Percentiles rank a stretch among this genome's conserved stretches.
Conservation (phyloP, 2,113 vertebrate species). For the Mastomys coucha region DNA sequence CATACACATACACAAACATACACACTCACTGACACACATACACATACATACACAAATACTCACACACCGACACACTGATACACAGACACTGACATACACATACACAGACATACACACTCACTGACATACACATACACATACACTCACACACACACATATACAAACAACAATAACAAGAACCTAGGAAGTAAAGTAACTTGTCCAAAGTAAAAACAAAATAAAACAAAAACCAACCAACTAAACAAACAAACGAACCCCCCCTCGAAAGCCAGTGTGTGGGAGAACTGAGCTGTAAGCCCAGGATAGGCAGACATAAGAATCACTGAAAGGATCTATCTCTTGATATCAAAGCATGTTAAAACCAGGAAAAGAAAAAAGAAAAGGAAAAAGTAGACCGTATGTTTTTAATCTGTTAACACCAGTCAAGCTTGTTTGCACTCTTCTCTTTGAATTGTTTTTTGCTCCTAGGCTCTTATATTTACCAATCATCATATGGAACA, state of each 20-base stretch:
- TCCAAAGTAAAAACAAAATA: not conserved
- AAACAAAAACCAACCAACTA: too few species aligned
- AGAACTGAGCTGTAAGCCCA: not conserved
- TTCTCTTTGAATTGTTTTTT: conserved; percentile 55
- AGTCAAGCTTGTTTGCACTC: not conserved
- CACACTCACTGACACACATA: too few species aligned
- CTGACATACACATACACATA: not conserved
- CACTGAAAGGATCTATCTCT: not conserved
- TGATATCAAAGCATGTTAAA: conserved; percentile 44
- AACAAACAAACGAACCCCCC: too few species aligned
- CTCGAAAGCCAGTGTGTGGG: not conserved
- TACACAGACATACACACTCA: too few species aligned
- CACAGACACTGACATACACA: too few species aligned
- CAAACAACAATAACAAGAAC: not conserved
- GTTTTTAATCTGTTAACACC: conserved; percentile 64
- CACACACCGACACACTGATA: too few species aligned
- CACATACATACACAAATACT: too few species aligned
- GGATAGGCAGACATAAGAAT: not conserved
- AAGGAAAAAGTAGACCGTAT: not conserved
- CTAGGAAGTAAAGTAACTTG: not conserved
- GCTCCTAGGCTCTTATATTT: conserved; percentile 47
- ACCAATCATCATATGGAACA: conserved; percentile 45
- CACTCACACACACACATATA: not conserved
- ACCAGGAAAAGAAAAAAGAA: not conserved
- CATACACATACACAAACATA: too few species aligned